phyloP scores from a whole-genome alignment of 2,888 invertebrate species.

The Leptopterna dolabrata region DNA sequence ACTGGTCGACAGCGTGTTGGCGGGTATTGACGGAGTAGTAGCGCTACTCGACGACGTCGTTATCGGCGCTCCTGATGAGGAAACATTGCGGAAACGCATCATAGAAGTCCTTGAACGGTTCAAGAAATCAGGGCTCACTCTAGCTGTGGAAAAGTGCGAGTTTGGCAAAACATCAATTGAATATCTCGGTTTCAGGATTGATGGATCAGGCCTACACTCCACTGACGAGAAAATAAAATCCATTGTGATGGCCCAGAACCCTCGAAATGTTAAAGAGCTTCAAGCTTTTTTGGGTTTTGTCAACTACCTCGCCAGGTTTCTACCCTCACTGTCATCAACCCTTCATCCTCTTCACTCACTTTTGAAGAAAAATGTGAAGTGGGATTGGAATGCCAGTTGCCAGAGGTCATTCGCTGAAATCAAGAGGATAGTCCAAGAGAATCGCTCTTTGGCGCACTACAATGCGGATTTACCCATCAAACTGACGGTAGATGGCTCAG shows the following conservation, averaged over 20 bases:
- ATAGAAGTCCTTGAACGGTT: constrained; percentile 61
- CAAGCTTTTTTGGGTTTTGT: no score
- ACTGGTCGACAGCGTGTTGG: no score
- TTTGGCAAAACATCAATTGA: no score
- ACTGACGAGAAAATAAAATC: constrained; percentile 49
- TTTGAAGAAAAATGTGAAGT: neutral
- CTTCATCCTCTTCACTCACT: neutral
- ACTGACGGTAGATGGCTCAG: no score
- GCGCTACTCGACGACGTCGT: no score
- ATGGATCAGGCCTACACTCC: constrained; percentile 38
- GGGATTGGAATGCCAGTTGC: no score
- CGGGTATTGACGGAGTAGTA: no score
- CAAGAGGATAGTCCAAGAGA: no score
- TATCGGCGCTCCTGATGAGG: constrained; percentile 62
- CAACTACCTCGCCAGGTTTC: constrained; percentile 9
- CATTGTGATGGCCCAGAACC: neutral
- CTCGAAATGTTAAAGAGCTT: constrained; percentile 29
- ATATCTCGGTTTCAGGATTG: constrained; percentile 53
- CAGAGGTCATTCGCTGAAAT: no score
- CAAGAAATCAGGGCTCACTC: constrained; percentile 62
- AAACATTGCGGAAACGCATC: neutral
- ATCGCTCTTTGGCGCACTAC: no score
- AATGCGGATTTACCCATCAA: no score
- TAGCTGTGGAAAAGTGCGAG: constrained; percentile 65
- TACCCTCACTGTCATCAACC: neutral